phyloP scores from a whole-genome alignment of 2,113 vertebrate species.

The Cromileptes altivelis region DNA sequence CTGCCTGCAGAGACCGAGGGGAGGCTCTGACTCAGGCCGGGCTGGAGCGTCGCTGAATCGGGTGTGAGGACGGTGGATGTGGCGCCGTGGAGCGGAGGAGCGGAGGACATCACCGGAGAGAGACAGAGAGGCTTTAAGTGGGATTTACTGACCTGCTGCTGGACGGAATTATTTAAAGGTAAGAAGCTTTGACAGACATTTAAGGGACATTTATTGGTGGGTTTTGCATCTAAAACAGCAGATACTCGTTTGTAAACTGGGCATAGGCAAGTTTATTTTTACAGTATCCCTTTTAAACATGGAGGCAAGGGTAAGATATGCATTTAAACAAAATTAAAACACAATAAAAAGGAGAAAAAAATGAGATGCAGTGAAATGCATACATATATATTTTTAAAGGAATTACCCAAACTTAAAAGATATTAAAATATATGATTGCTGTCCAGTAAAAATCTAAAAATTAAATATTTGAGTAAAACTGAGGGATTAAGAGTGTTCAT shows the following conservation, averaged over 20 bases:
- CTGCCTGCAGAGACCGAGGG: background rate
- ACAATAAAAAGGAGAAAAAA: background rate
- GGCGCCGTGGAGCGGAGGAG: conserved; percentile 30
- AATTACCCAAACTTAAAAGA: too few relatives aligned
- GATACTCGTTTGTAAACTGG: background rate
- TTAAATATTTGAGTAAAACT: background rate
- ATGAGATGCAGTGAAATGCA: background rate
- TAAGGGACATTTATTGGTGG: background rate
- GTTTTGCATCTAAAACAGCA: background rate
- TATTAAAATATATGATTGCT: too few relatives aligned
- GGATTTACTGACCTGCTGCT: conserved; percentile 17
- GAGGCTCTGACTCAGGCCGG: conserved; percentile 33
- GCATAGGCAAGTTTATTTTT: background rate
- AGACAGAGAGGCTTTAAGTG: background rate
- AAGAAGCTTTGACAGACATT: background rate
- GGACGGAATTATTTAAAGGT: conserved; percentile 25
- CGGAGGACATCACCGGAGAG: conserved; percentile 1
- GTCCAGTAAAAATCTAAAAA: too few relatives aligned
- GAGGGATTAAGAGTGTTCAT: background rate
- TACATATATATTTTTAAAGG: too few relatives aligned
- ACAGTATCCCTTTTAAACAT: background rate
- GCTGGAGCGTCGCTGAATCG: conserved; percentile 40
- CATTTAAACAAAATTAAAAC: background rate
- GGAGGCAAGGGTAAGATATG: background rate
- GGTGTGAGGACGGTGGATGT: conserved; percentile 46